Conservation (phyloP, 2,113 vertebrate genomes). For the Caranx melampygus region DNA sequence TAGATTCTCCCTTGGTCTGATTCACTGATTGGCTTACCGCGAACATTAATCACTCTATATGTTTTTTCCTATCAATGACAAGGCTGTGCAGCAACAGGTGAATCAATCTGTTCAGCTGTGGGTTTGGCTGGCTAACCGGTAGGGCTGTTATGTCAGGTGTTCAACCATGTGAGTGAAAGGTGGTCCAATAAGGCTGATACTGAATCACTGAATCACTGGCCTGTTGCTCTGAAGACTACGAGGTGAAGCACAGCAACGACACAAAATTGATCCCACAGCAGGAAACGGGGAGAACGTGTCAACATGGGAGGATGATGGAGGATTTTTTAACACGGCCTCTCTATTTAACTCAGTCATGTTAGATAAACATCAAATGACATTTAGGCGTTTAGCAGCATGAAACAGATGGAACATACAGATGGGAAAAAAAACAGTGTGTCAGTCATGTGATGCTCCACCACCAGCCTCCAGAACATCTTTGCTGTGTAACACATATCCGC, state of each 20-base stretch:
- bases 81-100: conserved; percentile 46
- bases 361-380: conserved; percentile 9
- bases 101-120: conserved; percentile 40
- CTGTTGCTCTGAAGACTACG: conserved; percentile 23
- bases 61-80: conserved; percentile 50
- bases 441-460: too few relatives aligned
- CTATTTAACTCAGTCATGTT: conserved; percentile 11
- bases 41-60: conserved; percentile 62
- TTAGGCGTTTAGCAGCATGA: conserved; percentile 19
- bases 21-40: conserved; percentile 52
- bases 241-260: background rate
- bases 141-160: conserved; percentile 12
- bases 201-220: conserved; percentile 21
- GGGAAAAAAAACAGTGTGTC: too few relatives aligned
- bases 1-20: conserved; percentile 20
- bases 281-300: background rate
- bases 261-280: conserved; percentile 15
- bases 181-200: conserved; percentile 32
- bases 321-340: conserved; percentile 1
- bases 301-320: background rate
- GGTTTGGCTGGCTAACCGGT: conserved; percentile 11
- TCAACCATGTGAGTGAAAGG: conserved; percentile 16
- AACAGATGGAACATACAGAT: background rate
- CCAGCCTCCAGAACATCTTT: too few relatives aligned
- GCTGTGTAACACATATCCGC: too few relatives aligned